Conservation (phyloP, 1,140 invertebrate genomes). For the Fragariocoptes setiger region DNA sequence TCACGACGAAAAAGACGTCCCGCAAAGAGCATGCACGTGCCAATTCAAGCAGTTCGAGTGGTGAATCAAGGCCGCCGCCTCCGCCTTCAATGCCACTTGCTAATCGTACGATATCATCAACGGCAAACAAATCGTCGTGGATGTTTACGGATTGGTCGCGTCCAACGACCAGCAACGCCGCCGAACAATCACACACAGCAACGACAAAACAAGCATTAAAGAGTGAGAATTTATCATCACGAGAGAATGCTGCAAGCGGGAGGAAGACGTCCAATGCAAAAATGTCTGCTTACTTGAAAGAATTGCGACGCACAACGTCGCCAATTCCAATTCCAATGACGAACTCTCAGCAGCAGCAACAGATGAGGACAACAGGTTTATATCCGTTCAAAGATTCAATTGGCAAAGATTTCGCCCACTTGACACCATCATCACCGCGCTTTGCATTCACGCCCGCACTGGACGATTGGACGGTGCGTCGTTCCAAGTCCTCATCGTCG, state of each 20-base stretch:
- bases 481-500: not conserved
- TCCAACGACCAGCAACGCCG: not conserved
- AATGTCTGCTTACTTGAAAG: not conserved
- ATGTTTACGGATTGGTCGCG: not conserved
- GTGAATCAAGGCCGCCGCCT: too few relatives aligned
- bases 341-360: too few relatives aligned
- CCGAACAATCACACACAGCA: not conserved
- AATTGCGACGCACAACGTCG: not conserved
- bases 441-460: not conserved
- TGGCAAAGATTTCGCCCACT: not conserved
- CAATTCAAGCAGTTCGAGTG: too few relatives aligned
- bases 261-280: not conserved
- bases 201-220: too few relatives aligned
- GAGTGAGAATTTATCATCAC: too few relatives aligned
- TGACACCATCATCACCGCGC: not conserved
- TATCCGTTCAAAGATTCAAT: not conserved
- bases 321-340: not conserved
- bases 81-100: too few relatives aligned
- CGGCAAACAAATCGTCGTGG: not conserved
- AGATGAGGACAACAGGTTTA: not conserved
- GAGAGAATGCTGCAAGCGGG: not conserved
- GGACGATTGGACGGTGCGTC: not conserved
- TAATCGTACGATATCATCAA: too few relatives aligned
- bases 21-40: too few relatives aligned
- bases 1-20: too few relatives aligned